phyloP scores from a whole-genome alignment of 2,888 invertebrate genomes.

The Rhaphigaster nebulosa region DNA sequence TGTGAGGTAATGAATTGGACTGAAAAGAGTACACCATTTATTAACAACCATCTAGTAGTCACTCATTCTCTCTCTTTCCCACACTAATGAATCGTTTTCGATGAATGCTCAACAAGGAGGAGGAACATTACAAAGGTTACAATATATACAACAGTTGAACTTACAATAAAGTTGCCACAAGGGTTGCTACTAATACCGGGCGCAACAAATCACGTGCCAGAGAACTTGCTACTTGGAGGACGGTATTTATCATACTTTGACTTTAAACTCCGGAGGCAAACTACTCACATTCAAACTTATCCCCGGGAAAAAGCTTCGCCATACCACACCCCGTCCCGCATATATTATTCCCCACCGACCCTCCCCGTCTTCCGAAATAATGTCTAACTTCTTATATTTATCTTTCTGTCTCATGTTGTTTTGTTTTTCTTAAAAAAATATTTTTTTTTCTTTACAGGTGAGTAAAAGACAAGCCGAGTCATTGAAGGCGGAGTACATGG shows the following conservation, averaged over 20 bases:
- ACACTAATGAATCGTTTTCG: background rate
- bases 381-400: constrained; percentile 56
- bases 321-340: constrained; percentile 32
- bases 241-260: constrained; percentile 57
- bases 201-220: constrained; percentile 55
- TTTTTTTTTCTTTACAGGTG: constrained; percentile 52
- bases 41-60: too few relatives aligned
- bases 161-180: background rate
- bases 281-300: constrained; percentile 57
- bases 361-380: constrained; percentile 16
- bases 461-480: constrained; percentile 1
- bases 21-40: too few relatives aligned
- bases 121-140: background rate
- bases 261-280: constrained; percentile 53
- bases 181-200: background rate
- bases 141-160: background rate
- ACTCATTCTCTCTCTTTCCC: too few relatives aligned
- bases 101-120: background rate
- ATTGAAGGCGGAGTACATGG: constrained; percentile 5
- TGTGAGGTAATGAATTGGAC: too few relatives aligned
- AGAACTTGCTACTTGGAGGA: constrained; percentile 31
- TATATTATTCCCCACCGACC: constrained; percentile 22
- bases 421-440: background rate
- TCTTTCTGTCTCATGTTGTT: background rate
- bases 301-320: constrained; percentile 32